Percentiles rank a stretch among this genome's conserved stretches.
These are phyloP conservation scores for Notiomystis cincta DNA, from an alignment of 2,113 vertebrate genomes.

Conservation along the genomic window DNA sequence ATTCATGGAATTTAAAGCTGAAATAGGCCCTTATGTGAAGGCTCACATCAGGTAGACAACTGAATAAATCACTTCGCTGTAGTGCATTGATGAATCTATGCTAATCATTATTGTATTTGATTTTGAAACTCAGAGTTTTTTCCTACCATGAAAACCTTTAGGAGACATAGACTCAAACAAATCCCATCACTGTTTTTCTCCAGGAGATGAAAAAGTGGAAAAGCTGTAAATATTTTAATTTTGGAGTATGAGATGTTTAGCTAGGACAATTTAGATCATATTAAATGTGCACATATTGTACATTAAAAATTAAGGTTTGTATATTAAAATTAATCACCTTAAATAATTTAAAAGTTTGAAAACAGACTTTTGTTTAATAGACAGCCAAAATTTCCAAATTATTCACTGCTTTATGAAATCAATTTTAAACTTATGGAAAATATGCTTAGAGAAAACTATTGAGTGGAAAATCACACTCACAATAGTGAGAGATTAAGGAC, in stretches of 20 bases:
- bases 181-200: background rate
- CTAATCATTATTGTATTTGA: background rate
- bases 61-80: background rate
- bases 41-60: background rate
- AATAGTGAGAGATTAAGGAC: background rate
- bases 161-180: background rate
- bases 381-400: background rate
- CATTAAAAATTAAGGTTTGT: background rate
- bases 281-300: background rate
- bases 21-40: background rate
- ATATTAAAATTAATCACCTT: background rate
- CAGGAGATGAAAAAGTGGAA: background rate
- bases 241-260: background rate
- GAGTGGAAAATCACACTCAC: background rate
- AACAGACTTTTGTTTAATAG: background rate
- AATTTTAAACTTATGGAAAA: background rate
- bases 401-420: background rate
- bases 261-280: background rate
- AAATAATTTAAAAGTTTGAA: background rate
- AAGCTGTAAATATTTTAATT: background rate
- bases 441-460: background rate
- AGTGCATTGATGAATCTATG: background rate
- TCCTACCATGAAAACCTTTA: background rate
- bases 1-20: background rate
- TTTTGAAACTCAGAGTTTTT: background rate